Conservation (phyloP, 35 echinoderm and acorn worm genomes). For the Ophioderma brevispina region DNA sequence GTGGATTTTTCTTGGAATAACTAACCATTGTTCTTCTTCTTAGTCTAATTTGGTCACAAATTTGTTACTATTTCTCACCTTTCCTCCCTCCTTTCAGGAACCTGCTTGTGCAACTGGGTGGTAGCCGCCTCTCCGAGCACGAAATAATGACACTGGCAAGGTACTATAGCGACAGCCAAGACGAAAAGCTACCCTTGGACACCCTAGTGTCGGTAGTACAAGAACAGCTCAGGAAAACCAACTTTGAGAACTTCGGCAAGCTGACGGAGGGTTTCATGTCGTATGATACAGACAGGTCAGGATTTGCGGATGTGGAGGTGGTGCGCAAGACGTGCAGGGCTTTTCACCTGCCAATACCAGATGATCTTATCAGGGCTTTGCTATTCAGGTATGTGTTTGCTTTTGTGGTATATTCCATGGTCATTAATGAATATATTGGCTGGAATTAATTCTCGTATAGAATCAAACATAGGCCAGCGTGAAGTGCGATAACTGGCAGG, state of each 20-base stretch:
- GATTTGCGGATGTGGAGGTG: slow-evolving; percentile 80
- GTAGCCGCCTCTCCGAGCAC: slow-evolving; percentile 78
- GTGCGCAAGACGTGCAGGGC: slow-evolving; percentile 90
- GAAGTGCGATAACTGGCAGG: no score
- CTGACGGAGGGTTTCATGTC: slow-evolving; percentile 76
- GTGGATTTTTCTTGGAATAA: no score
- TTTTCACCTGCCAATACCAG: slow-evolving; percentile 89
- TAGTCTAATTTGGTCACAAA: no score
- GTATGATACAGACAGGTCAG: slow-evolving; percentile 89
- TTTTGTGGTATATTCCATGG: no score
- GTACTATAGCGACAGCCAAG: slow-evolving; percentile 91
- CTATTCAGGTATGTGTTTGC: slow-evolving; percentile 71
- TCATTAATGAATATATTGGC: no score
- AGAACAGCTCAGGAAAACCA: slow-evolving; percentile 88
- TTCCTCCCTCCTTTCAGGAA: slow-evolving; percentile 40
- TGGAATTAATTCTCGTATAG: no score
- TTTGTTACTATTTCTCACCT: no score
- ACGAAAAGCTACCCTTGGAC: slow-evolving; percentile 75
- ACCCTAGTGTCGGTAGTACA: slow-evolving; percentile 83
- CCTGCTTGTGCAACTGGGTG: slow-evolving; percentile 75
- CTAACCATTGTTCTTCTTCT: no score
- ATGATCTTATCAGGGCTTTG: slow-evolving; percentile 75
- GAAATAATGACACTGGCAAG: slow-evolving; percentile 91
- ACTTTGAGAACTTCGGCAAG: slow-evolving; percentile 95
- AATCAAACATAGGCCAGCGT: no score